Evolutionary conservation across 1,140 invertebrate species (phyloP).

Genomic region (Drosophila kurseongensis): DNA sequence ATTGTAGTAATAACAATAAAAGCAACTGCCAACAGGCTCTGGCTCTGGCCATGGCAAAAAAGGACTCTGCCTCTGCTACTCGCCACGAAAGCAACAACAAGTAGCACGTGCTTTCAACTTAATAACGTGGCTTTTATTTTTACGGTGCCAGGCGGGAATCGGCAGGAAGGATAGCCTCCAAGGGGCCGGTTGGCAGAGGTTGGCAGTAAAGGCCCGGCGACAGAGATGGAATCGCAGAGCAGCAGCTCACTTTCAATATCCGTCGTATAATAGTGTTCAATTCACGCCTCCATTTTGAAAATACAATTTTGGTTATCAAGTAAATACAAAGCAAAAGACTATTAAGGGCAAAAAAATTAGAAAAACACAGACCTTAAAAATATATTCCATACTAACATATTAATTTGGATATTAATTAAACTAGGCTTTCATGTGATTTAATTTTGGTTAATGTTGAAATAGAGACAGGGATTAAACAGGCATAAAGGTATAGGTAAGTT

Average conservation of each 20-base stretch:
- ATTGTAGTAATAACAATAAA: conserved; percentile 83
- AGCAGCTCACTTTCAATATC: conserved; percentile 5
- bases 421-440: too few relatives aligned
- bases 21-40: conserved; percentile 70
- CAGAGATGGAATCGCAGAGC: conserved; percentile 6
- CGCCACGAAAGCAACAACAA: conserved; percentile 65
- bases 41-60: conserved; percentile 1
- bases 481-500: too few relatives aligned
- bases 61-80: conserved; percentile 12
- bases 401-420: too few relatives aligned
- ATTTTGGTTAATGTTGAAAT: too few relatives aligned
- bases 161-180: conserved; percentile 8
- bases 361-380: too few relatives aligned
- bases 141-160: conserved; percentile 50
- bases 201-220: not conserved
- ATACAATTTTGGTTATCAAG: not conserved
- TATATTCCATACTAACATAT: too few relatives aligned
- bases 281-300: not conserved
- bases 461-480: too few relatives aligned
- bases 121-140: conserved; percentile 84
- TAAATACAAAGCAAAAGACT: too few relatives aligned
- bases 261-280: not conserved
- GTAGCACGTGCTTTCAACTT: conserved; percentile 82
- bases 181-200: not conserved
- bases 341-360: too few relatives aligned